Evolutionary conservation across 2,888 invertebrate species (phyloP), one percentile per base, ranked within the genome.

Genomic region (Eumacrocentrus americanus): DNA sequence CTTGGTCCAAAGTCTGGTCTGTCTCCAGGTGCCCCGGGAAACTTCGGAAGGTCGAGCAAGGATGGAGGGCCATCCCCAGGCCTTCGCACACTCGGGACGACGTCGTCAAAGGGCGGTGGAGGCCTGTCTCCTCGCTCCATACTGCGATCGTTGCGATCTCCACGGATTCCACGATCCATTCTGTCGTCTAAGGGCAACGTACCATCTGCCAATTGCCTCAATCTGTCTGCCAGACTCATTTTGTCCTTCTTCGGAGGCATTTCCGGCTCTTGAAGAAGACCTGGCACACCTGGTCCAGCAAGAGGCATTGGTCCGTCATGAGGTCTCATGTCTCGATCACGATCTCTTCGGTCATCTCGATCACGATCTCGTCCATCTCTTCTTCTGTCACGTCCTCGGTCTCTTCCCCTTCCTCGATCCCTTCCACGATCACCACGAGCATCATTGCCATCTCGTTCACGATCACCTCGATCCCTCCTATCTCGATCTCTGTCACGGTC

Each of bases 121-220:
- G 62, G 68, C 38, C 69, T 60, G 2, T 68, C 69, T 20, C 63
- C 62, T 51, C 77, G 70, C 20, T 80, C 80, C 35, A 73, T 74
- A 29, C 65, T 70, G 3, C 80, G 72, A 37, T 73, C 71, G 47
- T 59, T 63, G 29, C 73, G 62, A 16, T 72, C 72, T n/a, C 64
- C 70, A 35, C 66, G 72, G 7, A 64, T 63, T 25, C 72, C 71
- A 11, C 72, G 64, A 2, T 75, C 78, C 58, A 77, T 74, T 12
- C 79, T 72, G 47, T 80, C 80, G 29, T 78, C 78, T 1, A 80
- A 35, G 0, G 77, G 78, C 42, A 79, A 61, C 4, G 77, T 79
- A 1, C 81, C 81, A 57, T 81, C 82, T 0, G 82, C 82, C 12
- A 82, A 64, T 56, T 79, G 82, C 4, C 82, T 72, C 2, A 82